Conservation (phyloP, 2,113 vertebrate genomes). For the Colaptes auratus region DNA sequence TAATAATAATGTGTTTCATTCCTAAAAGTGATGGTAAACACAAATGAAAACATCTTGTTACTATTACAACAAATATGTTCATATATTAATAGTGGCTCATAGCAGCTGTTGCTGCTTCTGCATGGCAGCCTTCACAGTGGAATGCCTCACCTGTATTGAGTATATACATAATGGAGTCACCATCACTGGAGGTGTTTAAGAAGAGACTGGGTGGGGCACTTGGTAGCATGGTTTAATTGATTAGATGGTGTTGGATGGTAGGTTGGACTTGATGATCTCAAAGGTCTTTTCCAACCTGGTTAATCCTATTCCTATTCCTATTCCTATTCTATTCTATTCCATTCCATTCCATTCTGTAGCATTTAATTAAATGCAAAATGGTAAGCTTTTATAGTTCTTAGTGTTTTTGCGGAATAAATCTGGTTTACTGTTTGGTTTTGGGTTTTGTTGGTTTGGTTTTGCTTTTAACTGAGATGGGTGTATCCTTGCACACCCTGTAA, state of each 20-base stretch:
- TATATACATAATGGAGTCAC: neutral
- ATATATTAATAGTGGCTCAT: neutral
- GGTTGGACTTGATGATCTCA: too few relatives aligned
- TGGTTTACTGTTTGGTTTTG: neutral
- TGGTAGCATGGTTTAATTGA: too few relatives aligned
- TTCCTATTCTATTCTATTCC: too few relatives aligned
- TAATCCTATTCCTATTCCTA: too few relatives aligned
- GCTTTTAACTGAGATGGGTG: neutral
- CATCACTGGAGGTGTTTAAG: too few relatives aligned
- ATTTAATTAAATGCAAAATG: conserved; percentile 11
- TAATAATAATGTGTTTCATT: neutral
- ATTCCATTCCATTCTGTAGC: neutral
- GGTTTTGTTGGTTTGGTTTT: neutral
- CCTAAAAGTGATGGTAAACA: neutral
- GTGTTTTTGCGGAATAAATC: neutral
- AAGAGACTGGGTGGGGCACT: too few relatives aligned
- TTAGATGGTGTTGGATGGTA: too few relatives aligned
- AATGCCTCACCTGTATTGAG: conserved; percentile 12
- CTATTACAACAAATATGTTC: neutral
- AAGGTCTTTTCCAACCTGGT: too few relatives aligned
- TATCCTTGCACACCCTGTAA: neutral
- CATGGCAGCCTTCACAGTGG: neutral
- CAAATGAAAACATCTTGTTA: neutral
- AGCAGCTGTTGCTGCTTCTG: neutral
- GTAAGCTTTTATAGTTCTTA: conserved; percentile 3